phyloP scores from a whole-genome alignment of 2,888 invertebrate genomes.

The Thera britannica region DNA sequence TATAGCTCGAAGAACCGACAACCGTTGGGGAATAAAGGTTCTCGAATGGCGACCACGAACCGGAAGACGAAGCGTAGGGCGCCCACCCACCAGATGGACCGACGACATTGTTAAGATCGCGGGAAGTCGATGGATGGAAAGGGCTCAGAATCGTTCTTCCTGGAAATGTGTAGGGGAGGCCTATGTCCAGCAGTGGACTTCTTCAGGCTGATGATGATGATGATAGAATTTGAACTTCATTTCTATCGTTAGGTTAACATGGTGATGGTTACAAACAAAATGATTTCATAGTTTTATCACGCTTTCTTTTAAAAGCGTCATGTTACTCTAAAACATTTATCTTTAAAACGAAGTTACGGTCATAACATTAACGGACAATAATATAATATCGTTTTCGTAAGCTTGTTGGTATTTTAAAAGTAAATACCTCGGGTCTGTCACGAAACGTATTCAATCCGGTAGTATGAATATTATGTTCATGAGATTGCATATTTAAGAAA shows the following conservation, averaged over 20 bases:
- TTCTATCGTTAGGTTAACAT: background rate
- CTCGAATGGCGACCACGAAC: too few relatives aligned
- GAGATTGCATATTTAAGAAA: slow-evolving; percentile 39
- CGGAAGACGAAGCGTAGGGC: too few relatives aligned
- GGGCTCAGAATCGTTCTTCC: too few relatives aligned
- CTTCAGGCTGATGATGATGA: too few relatives aligned
- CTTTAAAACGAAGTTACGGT: slow-evolving; percentile 38
- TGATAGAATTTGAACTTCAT: slow-evolving; percentile 17
- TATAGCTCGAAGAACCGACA: too few relatives aligned
- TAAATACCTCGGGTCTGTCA: slow-evolving; percentile 35
- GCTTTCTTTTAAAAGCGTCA: slow-evolving; percentile 35
- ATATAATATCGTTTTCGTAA: slow-evolving; percentile 31
- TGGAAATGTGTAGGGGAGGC: too few relatives aligned
- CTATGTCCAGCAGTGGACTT: too few relatives aligned
- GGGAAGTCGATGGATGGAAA: too few relatives aligned
- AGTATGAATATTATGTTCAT: slow-evolving; percentile 41
- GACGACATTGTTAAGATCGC: too few relatives aligned
- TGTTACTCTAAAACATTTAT: slow-evolving; percentile 32
- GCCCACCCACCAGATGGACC: too few relatives aligned
- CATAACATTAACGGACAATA: slow-evolving; percentile 36
- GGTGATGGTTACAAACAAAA: background rate
- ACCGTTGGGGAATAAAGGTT: too few relatives aligned
- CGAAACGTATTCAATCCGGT: slow-evolving; percentile 36
- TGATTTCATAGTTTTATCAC: slow-evolving; percentile 14
- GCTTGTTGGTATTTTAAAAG: slow-evolving; percentile 37